Base-by-base conservation (phyloP, 1,140 invertebrate genomes). In the Meteorus sp. region DNA sequence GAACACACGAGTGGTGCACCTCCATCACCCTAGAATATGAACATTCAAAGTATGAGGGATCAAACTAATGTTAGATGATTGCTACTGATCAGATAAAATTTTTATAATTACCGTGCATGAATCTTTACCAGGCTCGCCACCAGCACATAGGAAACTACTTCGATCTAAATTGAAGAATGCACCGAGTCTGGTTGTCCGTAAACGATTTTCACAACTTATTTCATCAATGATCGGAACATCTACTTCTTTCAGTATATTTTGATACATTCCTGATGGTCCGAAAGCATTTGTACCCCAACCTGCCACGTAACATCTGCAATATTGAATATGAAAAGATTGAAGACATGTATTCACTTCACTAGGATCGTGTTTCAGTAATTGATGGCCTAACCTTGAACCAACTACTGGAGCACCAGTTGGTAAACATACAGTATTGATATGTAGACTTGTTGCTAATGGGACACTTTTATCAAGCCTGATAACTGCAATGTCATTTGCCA, bases 221-320 rank as follows among this genome's bases (percentile, higher is more conserved):
- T 82, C 72, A n/a, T 80, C 76, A 7, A 90, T 68, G 31, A 92
- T 81, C 0, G 88, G 86, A 0, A 92, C 84, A 51, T 90, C 89
- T 0, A 92, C 86, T 68, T 88, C 79, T 62, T 86, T 86, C 62
- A 88, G 66, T 20, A 88, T 85, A 45, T 82, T 83, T 69, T 89
- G 88, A 67, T 87, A 89, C 31, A 77, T 80, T 0, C 87, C 87
- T 23, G 65, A 77, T 1, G 78, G 56, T 9, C 87, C 88, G 64
- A 91, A 92, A 62, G 86, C 84, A 67, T 90, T 83, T 66, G 91
- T 90, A 20, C 91, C 90, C 89, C 90, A 92, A n/a, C 91, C 91
- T 0, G 89, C 83, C 0, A 91, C 89, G 81, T 82, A 86, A 67
- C 91, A 93, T 62, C 84, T 85, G 33, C 5, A 66, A 63, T 23